These are phyloP conservation scores for Rhizomys pruinosus DNA, from an alignment of 2,113 vertebrate species.

Conservation along the genomic window DNA sequence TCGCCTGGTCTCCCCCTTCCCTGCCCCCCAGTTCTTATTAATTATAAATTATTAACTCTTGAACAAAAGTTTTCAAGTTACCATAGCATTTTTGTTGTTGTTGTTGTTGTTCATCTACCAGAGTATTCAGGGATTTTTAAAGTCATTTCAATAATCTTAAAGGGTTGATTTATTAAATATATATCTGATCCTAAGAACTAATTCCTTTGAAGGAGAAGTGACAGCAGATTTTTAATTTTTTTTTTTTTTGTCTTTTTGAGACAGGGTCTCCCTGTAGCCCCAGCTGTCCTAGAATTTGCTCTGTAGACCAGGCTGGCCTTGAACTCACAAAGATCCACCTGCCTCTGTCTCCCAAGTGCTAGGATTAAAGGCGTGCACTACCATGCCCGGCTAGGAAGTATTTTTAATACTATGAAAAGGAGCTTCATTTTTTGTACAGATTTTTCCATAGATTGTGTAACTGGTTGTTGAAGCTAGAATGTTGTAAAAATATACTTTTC, in stretches of 20 bases:
- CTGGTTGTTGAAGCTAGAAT: not conserved
- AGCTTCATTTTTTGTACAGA: conserved; percentile 11
- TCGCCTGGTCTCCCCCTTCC: not conserved
- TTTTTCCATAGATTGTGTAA: not conserved
- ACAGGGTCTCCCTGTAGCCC: too few relatives aligned
- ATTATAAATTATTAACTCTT: conserved; percentile 45
- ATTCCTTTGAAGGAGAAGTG: conserved; percentile 45
- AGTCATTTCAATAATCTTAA: conserved; percentile 14
- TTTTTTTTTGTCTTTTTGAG: too few relatives aligned
- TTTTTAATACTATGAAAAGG: conserved; percentile 30
- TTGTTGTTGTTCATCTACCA: not conserved
- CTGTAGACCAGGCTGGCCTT: too few relatives aligned
- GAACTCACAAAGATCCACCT: too few relatives aligned
- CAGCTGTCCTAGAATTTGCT: too few relatives aligned
- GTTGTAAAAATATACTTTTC: not conserved
- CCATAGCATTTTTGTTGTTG: not conserved
- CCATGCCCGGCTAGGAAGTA: too few relatives aligned
- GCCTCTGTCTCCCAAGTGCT: too few relatives aligned
- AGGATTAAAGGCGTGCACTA: too few relatives aligned
- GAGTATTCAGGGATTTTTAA: conserved; percentile 3
- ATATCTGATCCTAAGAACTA: conserved; percentile 35
- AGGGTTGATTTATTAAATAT: conserved; percentile 30
- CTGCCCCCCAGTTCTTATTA: not conserved
- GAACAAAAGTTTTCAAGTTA: conserved; percentile 11
- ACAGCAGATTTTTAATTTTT: not conserved